These are phyloP conservation scores for Bugula neritina DNA, from an alignment of 2,888 invertebrate species.

Conservation along the genomic window DNA sequence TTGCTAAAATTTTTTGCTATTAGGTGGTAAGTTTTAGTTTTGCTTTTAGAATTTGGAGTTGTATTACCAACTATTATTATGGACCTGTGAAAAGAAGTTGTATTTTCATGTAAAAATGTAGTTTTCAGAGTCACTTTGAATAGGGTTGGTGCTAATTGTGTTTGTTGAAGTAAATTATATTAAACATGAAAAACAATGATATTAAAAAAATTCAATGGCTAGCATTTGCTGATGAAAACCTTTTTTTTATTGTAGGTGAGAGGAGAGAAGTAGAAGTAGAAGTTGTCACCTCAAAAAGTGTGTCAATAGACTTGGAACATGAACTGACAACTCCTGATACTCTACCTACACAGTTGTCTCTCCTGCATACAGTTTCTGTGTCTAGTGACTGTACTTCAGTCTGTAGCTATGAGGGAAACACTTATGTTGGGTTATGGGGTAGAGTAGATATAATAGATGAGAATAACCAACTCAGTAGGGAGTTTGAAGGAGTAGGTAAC, in stretches of 20 bases:
- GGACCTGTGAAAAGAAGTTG: too few species aligned
- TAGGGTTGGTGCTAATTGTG: too few species aligned
- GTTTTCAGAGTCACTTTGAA: too few species aligned
- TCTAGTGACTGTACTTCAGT: not conserved
- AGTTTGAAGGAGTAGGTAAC: not conserved
- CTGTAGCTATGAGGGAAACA: conserved; percentile 9
- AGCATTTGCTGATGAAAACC: too few species aligned
- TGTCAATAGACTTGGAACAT: not conserved
- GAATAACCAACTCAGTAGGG: not conserved
- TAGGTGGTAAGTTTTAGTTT: too few species aligned
- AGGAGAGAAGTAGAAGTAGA: conserved; percentile 1
- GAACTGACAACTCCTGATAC: not conserved
- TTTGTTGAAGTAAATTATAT: too few species aligned
- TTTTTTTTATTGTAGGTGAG: not conserved
- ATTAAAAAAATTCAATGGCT: too few species aligned
- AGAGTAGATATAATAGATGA: not conserved
- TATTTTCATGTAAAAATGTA: too few species aligned
- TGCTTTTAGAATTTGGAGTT: too few species aligned
- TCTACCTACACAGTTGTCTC: not conserved
- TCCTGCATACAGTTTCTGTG: not conserved
- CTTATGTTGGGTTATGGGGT: conserved; percentile 1
- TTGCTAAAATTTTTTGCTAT: too few species aligned
- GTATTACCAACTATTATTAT: too few species aligned
- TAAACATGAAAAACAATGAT: too few species aligned
- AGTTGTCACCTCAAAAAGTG: not conserved